These are phyloP conservation scores for Chascanopsetta lugubris DNA, from an alignment of 2,113 vertebrate genomes.

Conservation along the genomic window DNA sequence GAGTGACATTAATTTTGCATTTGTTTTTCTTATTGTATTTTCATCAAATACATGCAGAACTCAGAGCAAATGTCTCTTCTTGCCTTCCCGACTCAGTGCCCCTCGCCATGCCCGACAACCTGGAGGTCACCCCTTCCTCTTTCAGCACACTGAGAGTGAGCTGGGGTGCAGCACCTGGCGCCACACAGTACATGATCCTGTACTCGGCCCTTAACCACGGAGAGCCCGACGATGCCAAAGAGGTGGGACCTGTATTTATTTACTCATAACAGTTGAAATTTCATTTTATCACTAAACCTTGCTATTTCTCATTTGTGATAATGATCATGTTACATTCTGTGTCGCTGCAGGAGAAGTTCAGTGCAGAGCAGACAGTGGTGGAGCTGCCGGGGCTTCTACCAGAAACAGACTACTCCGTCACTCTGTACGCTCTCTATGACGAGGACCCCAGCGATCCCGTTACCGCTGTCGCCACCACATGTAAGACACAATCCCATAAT, in stretches of 20 bases:
- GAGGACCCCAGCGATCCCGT: constrained; percentile 89
- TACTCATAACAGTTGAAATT: too few species aligned
- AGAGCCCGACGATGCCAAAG: constrained; percentile 80
- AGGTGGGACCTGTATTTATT: constrained; percentile 69
- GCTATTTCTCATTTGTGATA: too few species aligned
- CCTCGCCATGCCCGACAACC: constrained; percentile 79
- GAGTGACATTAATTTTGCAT: constrained; percentile 39
- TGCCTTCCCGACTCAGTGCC: constrained; percentile 74
- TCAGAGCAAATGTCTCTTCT: too few species aligned
- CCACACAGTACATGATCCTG: constrained; percentile 88
- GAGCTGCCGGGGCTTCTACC: constrained; percentile 84
- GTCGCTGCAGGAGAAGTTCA: constrained; percentile 84
- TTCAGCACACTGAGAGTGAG: constrained; percentile 83
- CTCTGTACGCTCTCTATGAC: constrained; percentile 87
- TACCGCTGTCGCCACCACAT: constrained; percentile 84
- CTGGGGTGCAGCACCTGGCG: constrained; percentile 84
- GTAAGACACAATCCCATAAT: constrained; percentile 62
- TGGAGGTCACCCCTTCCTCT: constrained; percentile 83
- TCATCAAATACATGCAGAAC: too few species aligned
- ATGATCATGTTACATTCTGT: background rate
- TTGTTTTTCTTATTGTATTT: background rate
- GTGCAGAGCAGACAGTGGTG: constrained; percentile 79
- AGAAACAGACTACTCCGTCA: constrained; percentile 85
- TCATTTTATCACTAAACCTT: too few species aligned
- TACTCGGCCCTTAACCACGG: constrained; percentile 83